Evolutionary conservation across 2,113 vertebrate species (phyloP), one percentile per base, ranked within the genome.

Genomic region (Xiphophorus maculatus): DNA sequence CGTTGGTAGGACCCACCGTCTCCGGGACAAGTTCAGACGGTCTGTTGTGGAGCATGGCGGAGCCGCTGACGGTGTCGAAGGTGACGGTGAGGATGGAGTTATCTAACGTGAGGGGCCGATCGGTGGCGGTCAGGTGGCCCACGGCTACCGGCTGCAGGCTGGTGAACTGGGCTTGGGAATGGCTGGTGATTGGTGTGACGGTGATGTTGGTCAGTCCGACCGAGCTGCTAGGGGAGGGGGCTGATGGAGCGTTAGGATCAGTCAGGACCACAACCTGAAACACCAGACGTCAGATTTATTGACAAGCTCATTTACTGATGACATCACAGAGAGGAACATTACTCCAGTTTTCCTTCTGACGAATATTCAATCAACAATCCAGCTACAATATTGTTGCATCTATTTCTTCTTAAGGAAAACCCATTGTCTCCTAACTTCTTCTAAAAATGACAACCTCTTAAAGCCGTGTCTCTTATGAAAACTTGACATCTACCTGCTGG

Each of bases 61-160:
- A 96, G 73, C 97, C 95, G 0, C 97, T 97, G 90, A 99, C 96
- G 0, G 97, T 92, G 84, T 99, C 97, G 13, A 99, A 99, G 25
- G 97, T 99, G 82, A 99, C 97, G 0, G 98, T 98, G 84, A 99
- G 95, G 88, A 99, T 99, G 17, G 97, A 98, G 92, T 95, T 98
- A 94, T 99, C 98, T 77, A 99, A 94, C 32, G 97, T 96, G 68
- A 99, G 90, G 65, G 98, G 96, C 25, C 97, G 95, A 27, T 99
- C 97, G 0, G 94, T 90, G 61, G 95, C 66, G 0, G 94, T 83
- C 69, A 98, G 94, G 80, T 97, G 97, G 29, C 97, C 93, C 25
- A 98, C 96, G 0, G 97, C 95, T 28, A 99, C 96, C 0, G 98
- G 97, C 91, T 98, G 98, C 33, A 99, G 95, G 84, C 92, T 98